Percentiles rank a stretch among this genome's conserved stretches.
These are phyloP conservation scores for Oncorhynchus mykiss DNA, from an alignment of 2,113 vertebrate species.

Conservation along the genomic window DNA sequence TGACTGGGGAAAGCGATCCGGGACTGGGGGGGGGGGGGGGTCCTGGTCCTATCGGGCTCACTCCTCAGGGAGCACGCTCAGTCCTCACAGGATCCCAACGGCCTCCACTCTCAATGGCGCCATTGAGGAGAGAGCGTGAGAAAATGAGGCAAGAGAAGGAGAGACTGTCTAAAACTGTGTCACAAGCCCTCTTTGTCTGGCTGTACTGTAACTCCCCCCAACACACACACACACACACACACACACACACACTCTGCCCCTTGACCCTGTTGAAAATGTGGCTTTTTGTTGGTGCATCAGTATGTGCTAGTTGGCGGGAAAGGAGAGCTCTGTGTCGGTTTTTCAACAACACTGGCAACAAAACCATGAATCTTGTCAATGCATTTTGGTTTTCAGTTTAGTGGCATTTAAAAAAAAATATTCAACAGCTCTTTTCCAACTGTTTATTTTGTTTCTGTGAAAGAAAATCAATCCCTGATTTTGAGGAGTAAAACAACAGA, in stretches of 20 bases:
- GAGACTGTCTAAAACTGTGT: conserved; percentile 49
- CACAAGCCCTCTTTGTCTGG: conserved; percentile 60
- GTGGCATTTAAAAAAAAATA: no score
- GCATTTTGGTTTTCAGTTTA: neutral
- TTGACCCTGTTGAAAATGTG: conserved; percentile 35
- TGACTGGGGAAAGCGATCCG: no score
- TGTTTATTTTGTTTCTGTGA: neutral
- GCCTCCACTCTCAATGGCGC: conserved; percentile 54
- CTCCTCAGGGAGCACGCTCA: conserved; percentile 16
- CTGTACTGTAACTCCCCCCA: conserved; percentile 21
- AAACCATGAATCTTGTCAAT: neutral
- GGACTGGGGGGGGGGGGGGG: no score
- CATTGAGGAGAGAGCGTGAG: conserved; percentile 35
- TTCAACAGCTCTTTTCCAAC: no score
- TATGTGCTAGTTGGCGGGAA: conserved; percentile 19
- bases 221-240: conserved; percentile 7
- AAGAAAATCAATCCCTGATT: no score
- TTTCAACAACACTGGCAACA: no score
- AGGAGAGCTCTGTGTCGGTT: conserved; percentile 26
- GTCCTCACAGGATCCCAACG: conserved; percentile 31
- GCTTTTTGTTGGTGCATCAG: conserved; percentile 31
- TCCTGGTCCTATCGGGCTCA: no score
- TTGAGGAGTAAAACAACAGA: no score
- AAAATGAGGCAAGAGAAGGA: conserved; percentile 23
- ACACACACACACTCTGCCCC: conserved; percentile 15